phyloP scores from a whole-genome alignment of 1,140 invertebrate genomes.

The Steinernema feltiae region DNA sequence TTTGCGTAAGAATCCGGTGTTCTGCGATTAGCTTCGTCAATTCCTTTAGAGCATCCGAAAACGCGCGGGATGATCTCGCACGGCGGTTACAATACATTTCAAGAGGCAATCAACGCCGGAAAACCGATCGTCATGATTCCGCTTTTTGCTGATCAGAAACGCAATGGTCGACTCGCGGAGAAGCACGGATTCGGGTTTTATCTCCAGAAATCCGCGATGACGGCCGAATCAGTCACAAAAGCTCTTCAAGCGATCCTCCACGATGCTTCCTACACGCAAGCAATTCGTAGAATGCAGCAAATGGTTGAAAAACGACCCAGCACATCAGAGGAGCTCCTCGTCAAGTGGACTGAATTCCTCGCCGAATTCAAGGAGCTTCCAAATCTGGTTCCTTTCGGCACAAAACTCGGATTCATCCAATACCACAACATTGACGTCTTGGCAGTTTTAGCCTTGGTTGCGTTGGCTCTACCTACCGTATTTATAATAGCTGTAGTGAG shows the following conservation, averaged over 20 bases:
- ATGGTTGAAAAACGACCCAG: slow-evolving; percentile 35
- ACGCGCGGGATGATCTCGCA: slow-evolving; percentile 7
- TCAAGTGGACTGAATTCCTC: slow-evolving; percentile 37
- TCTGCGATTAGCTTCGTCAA: background rate
- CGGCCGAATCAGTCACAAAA: slow-evolving; percentile 15
- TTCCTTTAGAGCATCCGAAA: slow-evolving; percentile 17
- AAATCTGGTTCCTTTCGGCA: slow-evolving; percentile 30
- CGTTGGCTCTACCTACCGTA: background rate
- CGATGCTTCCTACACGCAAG: slow-evolving; percentile 22
- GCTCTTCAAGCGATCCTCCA: slow-evolving; percentile 18
- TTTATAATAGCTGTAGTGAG: background rate
- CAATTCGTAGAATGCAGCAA: slow-evolving; percentile 14
- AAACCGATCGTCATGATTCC: slow-evolving; percentile 45
- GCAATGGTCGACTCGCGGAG: slow-evolving; percentile 35
- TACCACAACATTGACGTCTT: slow-evolving; percentile 38
- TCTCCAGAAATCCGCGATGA: slow-evolving; percentile 23
- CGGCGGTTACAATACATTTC: slow-evolving; percentile 25
- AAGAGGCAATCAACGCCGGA: slow-evolving; percentile 41
- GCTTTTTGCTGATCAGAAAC: slow-evolving; percentile 44
- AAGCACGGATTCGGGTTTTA: slow-evolving; percentile 30
- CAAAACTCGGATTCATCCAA: slow-evolving; percentile 27
- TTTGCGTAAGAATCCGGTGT: slow-evolving; percentile 59
- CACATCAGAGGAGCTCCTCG: slow-evolving; percentile 28
- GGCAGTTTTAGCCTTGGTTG: background rate
- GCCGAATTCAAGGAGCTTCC: slow-evolving; percentile 40